A percentile compares a stretch with the other conserved stretches of the same genome.
These are phyloP conservation scores for Metellina segmentata DNA, from an alignment of 2,888 invertebrate species.

Conservation along the genomic window DNA sequence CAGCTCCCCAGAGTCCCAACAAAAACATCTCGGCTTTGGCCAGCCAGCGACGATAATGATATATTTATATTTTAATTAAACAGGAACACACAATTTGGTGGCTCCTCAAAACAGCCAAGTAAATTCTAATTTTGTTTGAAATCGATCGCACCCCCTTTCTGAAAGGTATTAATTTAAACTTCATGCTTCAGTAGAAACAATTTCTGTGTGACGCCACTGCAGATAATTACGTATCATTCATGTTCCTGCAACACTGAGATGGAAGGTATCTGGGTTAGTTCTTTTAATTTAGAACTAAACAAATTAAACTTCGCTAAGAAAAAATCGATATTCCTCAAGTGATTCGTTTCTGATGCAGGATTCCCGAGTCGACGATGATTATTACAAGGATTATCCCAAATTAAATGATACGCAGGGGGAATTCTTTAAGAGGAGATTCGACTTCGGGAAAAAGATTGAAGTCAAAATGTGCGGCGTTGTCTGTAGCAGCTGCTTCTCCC, in stretches of 20 bases:
- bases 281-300: constrained; percentile 2
- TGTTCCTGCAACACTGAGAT: constrained; percentile 1
- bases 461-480: neutral
- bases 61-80: constrained; percentile 39
- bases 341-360: too few species aligned
- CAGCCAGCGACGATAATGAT: constrained; percentile 7
- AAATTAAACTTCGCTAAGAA: neutral
- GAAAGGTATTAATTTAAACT: neutral
- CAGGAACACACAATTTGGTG: neutral
- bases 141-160: neutral
- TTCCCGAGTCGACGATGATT: neutral
- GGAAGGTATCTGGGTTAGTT: neutral
- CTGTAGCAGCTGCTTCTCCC: neutral
- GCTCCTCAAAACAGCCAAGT: neutral
- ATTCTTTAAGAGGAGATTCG: neutral
- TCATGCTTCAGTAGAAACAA: neutral
- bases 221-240: constrained; percentile 1
- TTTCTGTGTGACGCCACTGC: neutral
- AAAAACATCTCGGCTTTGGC: neutral
- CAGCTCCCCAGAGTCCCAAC: neutral
- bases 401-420: neutral
- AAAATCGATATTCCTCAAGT: neutral
- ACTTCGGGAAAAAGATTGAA: too few species aligned
- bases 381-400: neutral
- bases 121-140: constrained; percentile 10